A percentile compares a stretch with the other conserved stretches of the same genome.
These are phyloP conservation scores for Mionectes olivaceus DNA, from an alignment of 2,797 vertebrate genomes.

Conservation along the genomic window DNA sequence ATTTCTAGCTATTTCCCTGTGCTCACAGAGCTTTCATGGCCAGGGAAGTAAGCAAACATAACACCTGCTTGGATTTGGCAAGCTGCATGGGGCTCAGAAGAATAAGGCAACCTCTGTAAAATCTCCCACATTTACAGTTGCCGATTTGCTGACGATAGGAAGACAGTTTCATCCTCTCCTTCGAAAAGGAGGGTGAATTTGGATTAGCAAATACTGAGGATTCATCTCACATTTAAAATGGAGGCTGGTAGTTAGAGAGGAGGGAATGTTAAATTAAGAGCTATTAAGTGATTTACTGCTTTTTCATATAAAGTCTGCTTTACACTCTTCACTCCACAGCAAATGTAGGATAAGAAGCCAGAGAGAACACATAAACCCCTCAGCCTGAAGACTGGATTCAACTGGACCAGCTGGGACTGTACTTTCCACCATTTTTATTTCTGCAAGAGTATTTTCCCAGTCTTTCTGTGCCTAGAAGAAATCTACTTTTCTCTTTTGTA, in stretches of 20 bases:
- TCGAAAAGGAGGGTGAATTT: background rate
- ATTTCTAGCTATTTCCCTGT: constrained; percentile 34
- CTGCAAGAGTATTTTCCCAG: background rate
- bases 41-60: background rate
- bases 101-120: background rate
- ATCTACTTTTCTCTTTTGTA: background rate
- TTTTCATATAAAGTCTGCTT: background rate
- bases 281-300: background rate
- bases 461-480: background rate
- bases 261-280: background rate
- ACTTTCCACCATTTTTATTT: background rate
- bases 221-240: constrained; percentile 9
- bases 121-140: background rate
- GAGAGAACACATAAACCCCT: background rate
- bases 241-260: background rate
- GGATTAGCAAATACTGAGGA: background rate
- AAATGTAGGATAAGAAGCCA: background rate
- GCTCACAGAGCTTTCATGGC: background rate
- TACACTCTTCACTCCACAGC: background rate
- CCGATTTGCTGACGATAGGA: background rate
- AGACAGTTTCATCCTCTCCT: background rate
- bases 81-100: background rate
- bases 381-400: background rate
- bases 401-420: background rate
- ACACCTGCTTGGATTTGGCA: constrained; percentile 46